Evolutionary conservation across 2,113 vertebrate genomes (phyloP), one percentile per base, ranked within the genome.

Genomic region (Spea bombifrons): DNA sequence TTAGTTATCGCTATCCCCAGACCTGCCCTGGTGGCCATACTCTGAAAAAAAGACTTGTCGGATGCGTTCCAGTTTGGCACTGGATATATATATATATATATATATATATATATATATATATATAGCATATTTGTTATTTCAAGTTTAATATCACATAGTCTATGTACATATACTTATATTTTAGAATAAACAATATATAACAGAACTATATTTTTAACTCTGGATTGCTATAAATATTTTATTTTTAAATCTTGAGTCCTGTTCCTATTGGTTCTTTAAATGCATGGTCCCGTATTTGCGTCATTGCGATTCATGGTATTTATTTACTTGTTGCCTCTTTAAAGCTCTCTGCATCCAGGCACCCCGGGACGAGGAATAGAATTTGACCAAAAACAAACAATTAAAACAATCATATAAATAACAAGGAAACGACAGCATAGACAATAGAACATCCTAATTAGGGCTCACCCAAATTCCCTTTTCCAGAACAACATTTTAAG

Each of bases 341-440:
- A 73, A 80, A 80, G 77, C 64, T 30, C 45, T 72, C 16, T 61
- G 71, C 64, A 80, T 66, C 77, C 77, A 80, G 52, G 53, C 77
- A 73, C 77, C 71, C 50, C 77, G 57, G 71, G 77, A 80, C 63
- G 52, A 52, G 77, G 77, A 80, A 80, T 73, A 73, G 77, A 67
- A 80, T 48, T 52, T 80, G 64, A 80, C 70, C 71, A 73, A 80
- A 80, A 80, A 80, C 77, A 80, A 80, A 80, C 77, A 80, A 80
- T 80, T 30, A 80, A 80, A 80, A 80, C 77, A 80, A 80, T 80
- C 64, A 80, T 80, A 80, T 80, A 80, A 80, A 80, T 80, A 80
- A 80, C 77, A 80, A 80, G 77, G 77, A 80, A 80, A 80, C 77
- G 77, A 67, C 77, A 47, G 71, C 71, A 80, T 49, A 73, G 77